Base-by-base conservation (phyloP, 2,888 invertebrate species). In the Leistus spinibarbis region DNA sequence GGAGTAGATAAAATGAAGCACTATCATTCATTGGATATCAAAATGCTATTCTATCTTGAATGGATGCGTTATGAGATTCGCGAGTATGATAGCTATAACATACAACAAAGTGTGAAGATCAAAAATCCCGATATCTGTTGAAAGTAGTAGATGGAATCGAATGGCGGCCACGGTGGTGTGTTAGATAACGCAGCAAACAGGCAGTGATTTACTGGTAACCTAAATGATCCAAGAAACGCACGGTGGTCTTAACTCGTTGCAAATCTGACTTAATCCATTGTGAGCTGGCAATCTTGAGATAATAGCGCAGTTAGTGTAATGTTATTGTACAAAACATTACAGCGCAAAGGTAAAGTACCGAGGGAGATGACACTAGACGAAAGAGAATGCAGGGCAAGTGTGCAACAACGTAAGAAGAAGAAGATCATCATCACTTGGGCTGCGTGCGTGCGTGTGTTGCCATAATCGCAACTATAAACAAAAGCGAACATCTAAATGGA, bases 211-310 rank as follows among this genome's bases (percentile, higher is more conserved):
- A 69, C 54, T 54, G 24, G 54, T 69, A 64, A 75, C 69, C 75
- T 75, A 75, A n/a, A 75, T 75, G 75, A 69, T 64, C 69, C 63
- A 75, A 75, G 75, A 74, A 74, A 75, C 63, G 63, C 54, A 40
- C 40, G 24, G 22, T 19, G 63, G 69, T 63, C 69, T 72, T 75
- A 75, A 69, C 75, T 75, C 64, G 56, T 63, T 24, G 64, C 75
- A 75, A 75, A 75, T 75, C 75, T 75, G 69, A 69, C 75, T 75
- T 75, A 75, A 75, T 75, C 75, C 75, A 75, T 75, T 75, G 75
- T 75, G 57, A 75, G 75, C 69, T 63, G 62, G 69, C 75, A 75
- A 75, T 75, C 75, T 75, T 75, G 63, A 75, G 75, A 75, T 75
- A 75, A 75, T 75, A 75, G 75, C 69, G 56, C 75, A 54, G 68